Base-by-base conservation (phyloP, 1,140 invertebrate species). In the Idris sp. region DNA sequence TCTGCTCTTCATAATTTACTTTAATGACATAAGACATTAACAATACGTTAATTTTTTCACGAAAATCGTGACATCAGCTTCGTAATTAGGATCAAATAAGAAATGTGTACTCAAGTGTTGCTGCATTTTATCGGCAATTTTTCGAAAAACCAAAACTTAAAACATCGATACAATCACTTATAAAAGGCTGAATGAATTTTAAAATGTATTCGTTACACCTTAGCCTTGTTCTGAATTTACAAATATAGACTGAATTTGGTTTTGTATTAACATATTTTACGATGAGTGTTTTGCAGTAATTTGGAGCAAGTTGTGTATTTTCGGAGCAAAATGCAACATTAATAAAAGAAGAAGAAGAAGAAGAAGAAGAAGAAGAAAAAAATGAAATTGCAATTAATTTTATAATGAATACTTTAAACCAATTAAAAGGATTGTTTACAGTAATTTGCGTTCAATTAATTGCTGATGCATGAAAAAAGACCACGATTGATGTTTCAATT, bases 11-110 rank as follows among this genome's bases (percentile, higher is more conserved):
- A n/a, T 22, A 22, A 22, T 22, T 22, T 2, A 22, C 6, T 6
- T 22, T 22, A 22, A 22, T 6, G 6, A 4, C 19, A 6, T 9
- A 26, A 43, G 14, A 14, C 40, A 26, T 26, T 4, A 8, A 16
- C 28, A n/a, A 19, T 33, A 33, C 19, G 4, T 48, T n/a, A 49
- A 51, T 36, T 44, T 44, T 16, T 19, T 15, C 8, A 43, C 35
- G 38, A 43, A 44, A 31, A 11, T 15, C 38, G 16, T 64, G 59
- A 64, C 38, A 64, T 64, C 59, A 64, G 15, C 30, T 16, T 48
- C 30, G 10, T 53, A 64, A 51, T 64, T 64, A 64, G 48, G 48
- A 64, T 53, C 16, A 35, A 64, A 26, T 30, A 64, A 53, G 25
- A 53, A 43, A 44, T 15, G 18, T 25, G 36, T n/a, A 8, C n/a